phyloP scores from a whole-genome alignment of 2,888 invertebrate species.

The Hypercompe scribonia region DNA sequence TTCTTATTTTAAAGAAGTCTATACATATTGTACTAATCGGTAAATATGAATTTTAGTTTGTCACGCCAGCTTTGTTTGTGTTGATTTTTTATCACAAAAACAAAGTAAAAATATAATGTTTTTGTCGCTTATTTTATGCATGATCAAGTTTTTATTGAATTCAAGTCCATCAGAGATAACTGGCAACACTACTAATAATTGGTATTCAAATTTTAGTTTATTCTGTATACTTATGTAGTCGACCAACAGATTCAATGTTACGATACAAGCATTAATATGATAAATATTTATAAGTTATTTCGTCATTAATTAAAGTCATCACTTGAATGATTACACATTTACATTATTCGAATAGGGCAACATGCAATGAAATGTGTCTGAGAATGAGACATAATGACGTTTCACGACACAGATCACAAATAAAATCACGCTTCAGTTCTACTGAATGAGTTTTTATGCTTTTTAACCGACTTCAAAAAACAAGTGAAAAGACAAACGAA shows the following conservation, averaged over 20 bases:
- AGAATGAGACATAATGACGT: neutral
- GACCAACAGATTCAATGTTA: neutral
- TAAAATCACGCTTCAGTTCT: neutral
- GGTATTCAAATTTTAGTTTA: neutral
- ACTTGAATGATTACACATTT: neutral
- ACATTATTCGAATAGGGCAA: neutral
- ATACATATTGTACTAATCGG: neutral
- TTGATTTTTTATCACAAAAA: neutral
- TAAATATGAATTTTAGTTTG: neutral
- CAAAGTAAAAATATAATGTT: neutral
- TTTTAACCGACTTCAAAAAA: too few species aligned
- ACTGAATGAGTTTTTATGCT: too few species aligned
- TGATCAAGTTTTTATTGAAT: neutral
- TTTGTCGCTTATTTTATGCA: neutral
- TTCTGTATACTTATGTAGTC: neutral
- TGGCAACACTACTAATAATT: neutral
- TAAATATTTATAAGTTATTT: neutral
- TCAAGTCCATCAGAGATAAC: neutral
- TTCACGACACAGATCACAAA: neutral
- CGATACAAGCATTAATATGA: neutral
- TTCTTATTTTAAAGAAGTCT: neutral
- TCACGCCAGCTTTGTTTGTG: neutral
- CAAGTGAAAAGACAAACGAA: too few species aligned
- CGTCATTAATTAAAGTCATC: neutral
- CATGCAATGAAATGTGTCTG: neutral